These are phyloP conservation scores for Raja brachyura DNA, from an alignment of 2,113 vertebrate species.

Conservation along the genomic window DNA sequence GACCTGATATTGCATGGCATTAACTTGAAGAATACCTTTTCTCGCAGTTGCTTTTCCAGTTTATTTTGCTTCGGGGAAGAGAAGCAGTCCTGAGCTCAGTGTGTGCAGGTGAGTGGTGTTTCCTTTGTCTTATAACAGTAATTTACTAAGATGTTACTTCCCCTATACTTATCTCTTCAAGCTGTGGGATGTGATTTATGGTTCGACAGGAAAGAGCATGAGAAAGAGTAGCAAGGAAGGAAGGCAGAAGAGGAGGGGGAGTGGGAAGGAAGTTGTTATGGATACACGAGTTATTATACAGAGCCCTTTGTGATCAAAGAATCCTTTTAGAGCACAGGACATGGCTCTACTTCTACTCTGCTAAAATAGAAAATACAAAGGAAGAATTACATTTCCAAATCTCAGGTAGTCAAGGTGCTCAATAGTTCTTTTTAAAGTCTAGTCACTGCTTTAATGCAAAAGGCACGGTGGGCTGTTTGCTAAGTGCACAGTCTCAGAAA, in stretches of 20 bases:
- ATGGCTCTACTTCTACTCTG: neutral
- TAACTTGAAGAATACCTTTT: neutral
- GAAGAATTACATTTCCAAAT: neutral
- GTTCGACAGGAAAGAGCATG: slow-evolving; percentile 14
- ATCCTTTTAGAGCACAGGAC: neutral
- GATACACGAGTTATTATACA: neutral
- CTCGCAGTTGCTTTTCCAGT: neutral
- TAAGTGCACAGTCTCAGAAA: neutral
- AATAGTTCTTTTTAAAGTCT: neutral
- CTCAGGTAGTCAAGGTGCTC: neutral
- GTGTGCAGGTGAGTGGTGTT: neutral
- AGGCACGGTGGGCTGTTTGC: neutral
- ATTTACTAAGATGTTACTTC: slow-evolving; percentile 21
- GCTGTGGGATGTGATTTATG: slow-evolving; percentile 6
- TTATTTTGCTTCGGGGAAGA: neutral
- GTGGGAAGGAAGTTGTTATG: slow-evolving; percentile 19
- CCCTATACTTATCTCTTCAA: slow-evolving; percentile 6
- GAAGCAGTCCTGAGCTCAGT: neutral
- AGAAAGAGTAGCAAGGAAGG: slow-evolving; percentile 32
- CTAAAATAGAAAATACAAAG: neutral
- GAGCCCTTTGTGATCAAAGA: neutral
- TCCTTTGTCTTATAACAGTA: slow-evolving; percentile 16
- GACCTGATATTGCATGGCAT: neutral
- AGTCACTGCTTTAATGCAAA: neutral
- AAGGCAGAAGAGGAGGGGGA: neutral